Base-by-base conservation (phyloP, 2,797 vertebrate genomes). In the Glyptemys insculpta region DNA sequence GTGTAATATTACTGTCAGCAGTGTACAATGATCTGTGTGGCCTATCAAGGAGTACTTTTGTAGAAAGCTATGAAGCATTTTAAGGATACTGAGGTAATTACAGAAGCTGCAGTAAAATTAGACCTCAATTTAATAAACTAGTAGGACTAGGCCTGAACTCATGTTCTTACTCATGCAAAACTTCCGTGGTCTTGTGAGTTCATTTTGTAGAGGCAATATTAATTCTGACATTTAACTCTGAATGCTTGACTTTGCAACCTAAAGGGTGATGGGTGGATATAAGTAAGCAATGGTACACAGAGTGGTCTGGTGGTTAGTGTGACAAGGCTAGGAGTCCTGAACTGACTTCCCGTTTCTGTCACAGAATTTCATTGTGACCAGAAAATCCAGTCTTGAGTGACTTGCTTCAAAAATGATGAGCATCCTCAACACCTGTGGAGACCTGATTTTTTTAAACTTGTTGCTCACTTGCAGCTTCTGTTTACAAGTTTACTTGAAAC, bases 291-390 rank as follows among this genome's bases (percentile, higher is more conserved):
- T 23, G n/a, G n/a, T 37, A 23, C 65, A 41, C 34, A 19, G 68
- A 12, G 11, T 0, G 23, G 2, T 18, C 84, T 44, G 10, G 4
- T 57, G 12, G 19, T 4, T 31, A 14, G 23, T 44, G 92, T 44
- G 92, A 27, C 8, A 49, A 82, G 74, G 23, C 8, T 15, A 11
- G 15, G 2, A 1, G 14, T 80, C 59, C 52, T 27, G 54, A 90
- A 14, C 0, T 50, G 34, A 37, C 53, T 0, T 0, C 7, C 18
- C 79, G 29, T 12, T 65, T 91, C 65, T 78, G 50, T 31, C 19
- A 37, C 91, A 3, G 12, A 44, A 29, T 93, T 86, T 41, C 79
- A 89, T 88, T 78, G 23, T 85, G 88, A 82, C 56, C 31, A 54
- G 79, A 88, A 81, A 94, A 56, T 11, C 19, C 21, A 59, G 44